Conservation (phyloP, 1,140 invertebrate species). For the Drosophila repletoides region DNA sequence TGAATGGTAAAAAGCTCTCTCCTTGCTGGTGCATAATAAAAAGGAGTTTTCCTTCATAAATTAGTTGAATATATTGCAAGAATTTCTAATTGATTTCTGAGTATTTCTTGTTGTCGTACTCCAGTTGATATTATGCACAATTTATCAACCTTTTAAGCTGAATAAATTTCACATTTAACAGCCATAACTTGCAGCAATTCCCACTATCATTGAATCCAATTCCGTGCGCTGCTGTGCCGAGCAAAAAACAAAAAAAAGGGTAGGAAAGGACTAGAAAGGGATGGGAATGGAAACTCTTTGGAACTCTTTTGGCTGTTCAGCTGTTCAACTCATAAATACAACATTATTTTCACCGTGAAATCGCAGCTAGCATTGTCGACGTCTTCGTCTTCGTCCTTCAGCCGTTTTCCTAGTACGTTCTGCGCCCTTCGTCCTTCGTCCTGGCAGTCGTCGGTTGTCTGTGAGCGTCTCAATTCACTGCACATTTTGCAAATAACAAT, state of each 20-base stretch:
- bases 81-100: no score
- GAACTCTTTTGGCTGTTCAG: no score
- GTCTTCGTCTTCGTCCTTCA: neutral
- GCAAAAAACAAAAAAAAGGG: neutral
- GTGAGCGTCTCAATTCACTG: constrained; percentile 73
- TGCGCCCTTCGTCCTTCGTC: neutral
- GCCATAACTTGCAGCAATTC: constrained; percentile 29
- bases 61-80: no score
- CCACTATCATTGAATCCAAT: constrained; percentile 36
- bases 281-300: constrained; percentile 16
- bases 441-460: constrained; percentile 35
- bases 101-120: no score
- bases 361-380: constrained; percentile 61
- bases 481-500: constrained; percentile 80
- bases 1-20: neutral
- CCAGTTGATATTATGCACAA: constrained; percentile 5
- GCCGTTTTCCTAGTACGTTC: no score
- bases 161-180: constrained; percentile 34
- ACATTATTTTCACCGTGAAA: constrained; percentile 76
- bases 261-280: neutral
- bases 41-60: neutral
- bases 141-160: neutral
- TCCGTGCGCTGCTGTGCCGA: neutral
- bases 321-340: constrained; percentile 75
- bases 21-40: no score